Percentiles rank a stretch among this genome's conserved stretches.
Evolutionary conservation across 1,140 invertebrate species (phyloP).

Genomic region (Platorchestia sp.): DNA sequence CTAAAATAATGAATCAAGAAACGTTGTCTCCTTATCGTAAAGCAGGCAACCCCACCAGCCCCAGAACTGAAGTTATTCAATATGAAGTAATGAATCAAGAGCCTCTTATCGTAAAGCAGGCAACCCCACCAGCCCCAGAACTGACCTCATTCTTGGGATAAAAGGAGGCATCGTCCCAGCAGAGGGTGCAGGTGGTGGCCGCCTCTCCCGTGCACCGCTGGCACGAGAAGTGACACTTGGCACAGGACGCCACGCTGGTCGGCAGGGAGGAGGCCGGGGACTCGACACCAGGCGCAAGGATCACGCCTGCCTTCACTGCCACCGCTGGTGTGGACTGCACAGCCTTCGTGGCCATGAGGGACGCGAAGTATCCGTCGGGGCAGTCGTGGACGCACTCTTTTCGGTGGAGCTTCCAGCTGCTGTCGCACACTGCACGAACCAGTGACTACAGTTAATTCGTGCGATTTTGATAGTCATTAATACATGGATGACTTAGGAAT

Average conservation of each 20-base stretch:
- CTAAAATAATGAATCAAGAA: not conserved
- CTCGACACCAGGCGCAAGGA: not conserved
- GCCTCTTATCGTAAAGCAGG: not conserved
- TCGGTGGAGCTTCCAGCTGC: not conserved
- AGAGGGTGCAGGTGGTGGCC: not conserved
- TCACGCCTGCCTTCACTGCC: not conserved
- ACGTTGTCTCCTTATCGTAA: not conserved
- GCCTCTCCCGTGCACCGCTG: not conserved
- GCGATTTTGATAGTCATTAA: not conserved
- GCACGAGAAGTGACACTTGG: constrained; percentile 24
- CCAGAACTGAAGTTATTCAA: not conserved
- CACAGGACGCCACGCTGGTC: not conserved
- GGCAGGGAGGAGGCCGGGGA: not conserved
- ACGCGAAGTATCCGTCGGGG: constrained; percentile 1
- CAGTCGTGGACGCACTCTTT: not conserved
- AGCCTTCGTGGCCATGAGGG: not conserved
- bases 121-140: not conserved
- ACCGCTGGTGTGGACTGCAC: not conserved
- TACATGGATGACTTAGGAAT: not conserved
- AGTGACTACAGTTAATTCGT: not conserved
- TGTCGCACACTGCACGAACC: not conserved
- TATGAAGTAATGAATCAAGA: too few relatives aligned
- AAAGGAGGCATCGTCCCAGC: not conserved
- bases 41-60: not conserved
- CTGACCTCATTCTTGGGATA: not conserved